These are phyloP conservation scores for Rhombomys opimus DNA, from an alignment of 2,113 vertebrate genomes.

Conservation along the genomic window DNA sequence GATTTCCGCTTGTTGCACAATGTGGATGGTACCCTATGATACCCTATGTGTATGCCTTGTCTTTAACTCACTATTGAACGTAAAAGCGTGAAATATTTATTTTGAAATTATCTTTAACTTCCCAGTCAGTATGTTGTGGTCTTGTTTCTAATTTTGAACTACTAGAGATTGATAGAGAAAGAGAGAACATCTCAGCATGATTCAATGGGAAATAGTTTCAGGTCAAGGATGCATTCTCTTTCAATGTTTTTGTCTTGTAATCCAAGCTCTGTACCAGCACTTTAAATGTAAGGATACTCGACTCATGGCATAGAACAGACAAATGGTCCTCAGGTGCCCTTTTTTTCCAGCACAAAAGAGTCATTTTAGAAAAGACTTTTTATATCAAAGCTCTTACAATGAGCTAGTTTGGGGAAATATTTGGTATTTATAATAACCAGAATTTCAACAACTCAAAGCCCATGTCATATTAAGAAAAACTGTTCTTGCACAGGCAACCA, in stretches of 20 bases:
- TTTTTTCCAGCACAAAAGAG: constrained; percentile 52
- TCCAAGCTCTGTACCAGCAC: constrained; percentile 21
- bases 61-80: constrained; percentile 48
- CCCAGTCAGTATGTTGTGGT: not conserved
- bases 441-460: constrained; percentile 63
- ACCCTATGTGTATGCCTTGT: not conserved
- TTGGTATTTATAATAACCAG: constrained; percentile 66
- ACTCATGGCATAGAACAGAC: constrained; percentile 37
- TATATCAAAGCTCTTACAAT: constrained; percentile 60
- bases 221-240: constrained; percentile 66
- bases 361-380: constrained; percentile 63
- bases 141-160: constrained; percentile 55
- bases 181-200: not conserved
- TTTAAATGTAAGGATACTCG: constrained; percentile 56
- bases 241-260: constrained; percentile 54
- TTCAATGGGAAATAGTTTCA: constrained; percentile 45
- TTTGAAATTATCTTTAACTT: constrained; percentile 62
- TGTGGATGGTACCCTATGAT: not conserved
- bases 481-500: not conserved
- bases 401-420: constrained; percentile 52
- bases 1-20: not conserved
- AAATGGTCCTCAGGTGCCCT: constrained; percentile 51
- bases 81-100: constrained; percentile 5
- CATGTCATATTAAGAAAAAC: constrained; percentile 38
- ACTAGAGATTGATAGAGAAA: not conserved